phyloP scores from a whole-genome alignment of 2,888 invertebrate species.

The Aporophyla lueneburgensis region DNA sequence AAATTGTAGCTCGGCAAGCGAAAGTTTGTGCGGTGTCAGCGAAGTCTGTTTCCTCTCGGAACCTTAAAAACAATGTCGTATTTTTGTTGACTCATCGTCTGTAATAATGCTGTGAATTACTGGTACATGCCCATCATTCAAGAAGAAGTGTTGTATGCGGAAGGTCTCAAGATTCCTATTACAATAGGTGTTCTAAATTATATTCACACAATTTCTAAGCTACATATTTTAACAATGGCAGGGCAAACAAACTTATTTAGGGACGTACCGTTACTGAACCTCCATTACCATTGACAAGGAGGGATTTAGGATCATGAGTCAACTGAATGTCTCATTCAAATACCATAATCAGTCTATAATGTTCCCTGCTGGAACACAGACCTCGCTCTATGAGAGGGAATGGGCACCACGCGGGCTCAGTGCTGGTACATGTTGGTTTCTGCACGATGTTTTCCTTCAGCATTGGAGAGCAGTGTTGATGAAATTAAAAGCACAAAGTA shows the following conservation, averaged over 20 bases:
- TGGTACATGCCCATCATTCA: neutral
- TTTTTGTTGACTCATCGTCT: conserved; percentile 12
- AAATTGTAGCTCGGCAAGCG: conserved; percentile 14
- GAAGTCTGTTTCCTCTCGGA: conserved; percentile 20
- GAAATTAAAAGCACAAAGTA: no score
- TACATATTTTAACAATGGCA: neutral
- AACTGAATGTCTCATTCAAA: neutral
- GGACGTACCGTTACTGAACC: neutral
- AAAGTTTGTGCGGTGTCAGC: conserved; percentile 40
- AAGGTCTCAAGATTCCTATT: neutral
- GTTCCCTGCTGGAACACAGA: no score
- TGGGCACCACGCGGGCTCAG: no score
- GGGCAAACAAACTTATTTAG: neutral
- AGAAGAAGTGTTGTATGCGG: no score
- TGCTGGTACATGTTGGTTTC: no score
- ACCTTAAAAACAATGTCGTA: conserved; percentile 22
- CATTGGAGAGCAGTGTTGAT: no score
- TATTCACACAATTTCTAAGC: neutral
- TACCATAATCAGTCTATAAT: neutral
- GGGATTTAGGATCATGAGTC: neutral
- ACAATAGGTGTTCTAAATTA: neutral
- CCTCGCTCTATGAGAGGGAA: no score
- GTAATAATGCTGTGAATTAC: conserved; percentile 30
- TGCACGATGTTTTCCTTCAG: no score
- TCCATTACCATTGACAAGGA: neutral